A percentile compares a stretch with the other conserved stretches of the same genome.
Evolutionary conservation across 1,140 invertebrate species (phyloP).

Genomic region (Scaptomyza pallida): DNA sequence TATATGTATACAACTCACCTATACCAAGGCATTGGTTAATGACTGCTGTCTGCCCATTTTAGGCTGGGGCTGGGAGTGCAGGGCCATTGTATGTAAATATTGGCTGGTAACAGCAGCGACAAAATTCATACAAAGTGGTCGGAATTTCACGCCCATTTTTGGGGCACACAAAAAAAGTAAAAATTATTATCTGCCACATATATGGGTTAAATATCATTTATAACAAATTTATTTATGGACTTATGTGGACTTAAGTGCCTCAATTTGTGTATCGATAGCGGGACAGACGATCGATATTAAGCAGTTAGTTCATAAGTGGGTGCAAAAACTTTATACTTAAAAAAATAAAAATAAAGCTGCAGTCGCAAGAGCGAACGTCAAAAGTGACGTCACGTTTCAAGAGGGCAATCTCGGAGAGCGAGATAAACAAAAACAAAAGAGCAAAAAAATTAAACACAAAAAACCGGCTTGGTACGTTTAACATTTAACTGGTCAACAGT

Average conservation of each 20-base stretch:
- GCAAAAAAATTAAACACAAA: conserved; percentile 17
- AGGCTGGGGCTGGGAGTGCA: conserved; percentile 26
- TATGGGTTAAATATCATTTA: conserved; percentile 78
- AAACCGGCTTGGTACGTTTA: conserved; percentile 36
- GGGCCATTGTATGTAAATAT: conserved; percentile 29
- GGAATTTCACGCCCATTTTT: conserved; percentile 52
- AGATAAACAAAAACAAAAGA: conserved; percentile 10
- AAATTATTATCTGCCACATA: conserved; percentile 50
- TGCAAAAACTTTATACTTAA: conserved; percentile 58
- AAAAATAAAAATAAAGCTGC: conserved; percentile 29
- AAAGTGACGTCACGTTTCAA: conserved; percentile 61
- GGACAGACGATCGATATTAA: conserved; percentile 10
- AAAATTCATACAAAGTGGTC: neutral
- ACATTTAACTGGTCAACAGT: conserved; percentile 29
- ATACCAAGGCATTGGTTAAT: conserved; percentile 40
- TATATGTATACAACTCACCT: neutral
- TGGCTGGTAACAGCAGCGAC: conserved; percentile 12
- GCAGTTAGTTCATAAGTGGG: conserved; percentile 30
- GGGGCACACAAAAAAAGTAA: neutral
- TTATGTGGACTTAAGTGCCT: conserved; percentile 67
- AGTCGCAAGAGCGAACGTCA: conserved; percentile 45
- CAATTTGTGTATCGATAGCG: conserved; percentile 50
- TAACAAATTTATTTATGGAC: conserved; percentile 65
- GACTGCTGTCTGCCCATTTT: conserved; percentile 51
- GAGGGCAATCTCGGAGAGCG: conserved; percentile 6